Base-by-base conservation (phyloP, 2,113 vertebrate genomes). In the Tichodroma muraria region DNA sequence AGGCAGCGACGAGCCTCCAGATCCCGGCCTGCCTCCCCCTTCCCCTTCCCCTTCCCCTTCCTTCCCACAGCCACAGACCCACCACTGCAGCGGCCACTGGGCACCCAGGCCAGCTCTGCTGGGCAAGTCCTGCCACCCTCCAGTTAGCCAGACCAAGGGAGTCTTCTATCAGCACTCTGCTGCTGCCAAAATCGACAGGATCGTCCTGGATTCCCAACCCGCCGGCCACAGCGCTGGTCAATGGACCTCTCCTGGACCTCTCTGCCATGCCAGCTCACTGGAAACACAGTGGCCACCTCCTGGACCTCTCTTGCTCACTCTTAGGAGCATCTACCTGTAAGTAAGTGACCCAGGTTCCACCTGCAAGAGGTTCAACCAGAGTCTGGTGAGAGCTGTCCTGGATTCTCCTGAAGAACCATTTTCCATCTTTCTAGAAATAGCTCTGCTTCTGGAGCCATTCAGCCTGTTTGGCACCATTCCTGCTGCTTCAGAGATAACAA, bases 401-500 rank as follows among this genome's bases (percentile, higher is more conserved):
- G 80, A 35, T 80, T 69, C 76, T 84, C 80, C 72, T 28, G 53
- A 53, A 82, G 71, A 77, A 19, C 31, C 60, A 68, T n/a, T 37
- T 37, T 59, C 86, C 40, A 10, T 13, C 88, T 61, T 70, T 66
- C 93, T 86, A 69, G 86, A 93, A 85, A 72, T 3, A 88, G 75
- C 78, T 82, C 63, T 47, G 57, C 86, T 81, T 80, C 84, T 61
- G 81, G 93, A 91, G 89, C 93, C 17, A 4, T 38, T 70, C 83
- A 76, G 94, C 83, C 86, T 61, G 61, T 9, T 57, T 95, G 94
- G 94, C 88, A 86, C 59, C 2, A 6, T 1, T 73, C 77, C 77
- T 76, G 68, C 86, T 83, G 85, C 76, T 56, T 88, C 71, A 42
- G 52, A 95, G 92, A 80, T 91, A 90, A 85, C 92, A 86, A 85